Base-by-base conservation (phyloP, 2,888 invertebrate genomes). In the Incurvaria masculella region DNA sequence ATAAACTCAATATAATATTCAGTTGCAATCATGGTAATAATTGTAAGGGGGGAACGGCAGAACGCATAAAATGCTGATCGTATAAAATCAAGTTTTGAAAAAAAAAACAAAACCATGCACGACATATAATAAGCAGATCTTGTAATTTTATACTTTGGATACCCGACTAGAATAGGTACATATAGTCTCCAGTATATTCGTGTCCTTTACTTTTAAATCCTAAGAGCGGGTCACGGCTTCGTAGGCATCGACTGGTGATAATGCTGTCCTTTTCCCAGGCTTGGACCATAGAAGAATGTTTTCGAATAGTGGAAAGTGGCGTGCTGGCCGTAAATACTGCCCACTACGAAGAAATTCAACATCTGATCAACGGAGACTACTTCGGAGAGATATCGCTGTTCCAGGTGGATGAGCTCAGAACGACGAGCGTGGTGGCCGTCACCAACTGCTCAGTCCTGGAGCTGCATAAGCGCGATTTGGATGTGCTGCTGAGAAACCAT, bases 361-460 rank as follows among this genome's bases (percentile, higher is more conserved):
- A 64, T 45, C 55, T 62, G 1, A 57, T 60, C 4, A 62, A 63
- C 20, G 64, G 63, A 0, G 63, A 63, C 44, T 59, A 54, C 51
- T 62, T 62, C 46, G 61, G 61, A 1, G 63, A 63, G 20, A 48
- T 62, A 2, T 61, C 62, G 0, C 53, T 64, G 11, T 59, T 64
- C 4, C 61, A 60, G 0, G 62, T 64, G 39, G 55, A 52, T 14
- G 64, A 62, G 41, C 19, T 58, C 4, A 51, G 56, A 4, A 55
- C 53, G 26, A 58, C 59, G 0, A 50, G 47, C 1, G 57, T 63
- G 0, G 50, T 61, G 2, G 60, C 64, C 1, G 52, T 59, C 4
- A 57, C 59, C 4, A 20, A 49, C 8, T 59, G 58, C 46, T n/a
- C n/a, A n/a, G n/a, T n/a, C n/a, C n/a, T n/a, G n/a, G n/a, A n/a